Percentiles rank a stretch among this genome's conserved stretches.
phyloP scores from a whole-genome alignment of 2,888 invertebrate species.

The Micoletzkya japonica region DNA sequence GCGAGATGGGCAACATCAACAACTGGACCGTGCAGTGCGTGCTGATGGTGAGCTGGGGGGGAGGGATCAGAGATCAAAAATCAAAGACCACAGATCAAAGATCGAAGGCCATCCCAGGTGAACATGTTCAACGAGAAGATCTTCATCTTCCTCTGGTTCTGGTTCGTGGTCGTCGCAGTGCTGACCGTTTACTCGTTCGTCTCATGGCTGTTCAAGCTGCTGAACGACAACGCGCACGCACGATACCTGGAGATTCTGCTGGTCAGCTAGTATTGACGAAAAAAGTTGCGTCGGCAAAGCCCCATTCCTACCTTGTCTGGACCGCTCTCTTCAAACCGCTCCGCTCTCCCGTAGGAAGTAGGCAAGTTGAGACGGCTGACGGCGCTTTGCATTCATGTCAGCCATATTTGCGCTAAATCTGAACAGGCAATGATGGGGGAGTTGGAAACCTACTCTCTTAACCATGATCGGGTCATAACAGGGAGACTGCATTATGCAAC shows the following conservation, averaged over 20 bases:
- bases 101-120: constrained; percentile 30
- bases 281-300: no score
- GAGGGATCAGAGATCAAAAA: constrained; percentile 27
- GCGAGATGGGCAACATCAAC: constrained; percentile 53
- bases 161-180: constrained; percentile 49
- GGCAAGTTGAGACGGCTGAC: no score
- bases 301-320: no score
- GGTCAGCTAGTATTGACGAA: constrained; percentile 30
- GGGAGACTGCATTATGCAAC: no score
- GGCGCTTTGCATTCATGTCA: no score
- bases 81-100: background rate
- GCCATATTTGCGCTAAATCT: no score
- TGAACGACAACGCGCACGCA: constrained; percentile 31
- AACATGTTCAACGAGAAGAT: constrained; percentile 64
- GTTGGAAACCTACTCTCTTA: no score
- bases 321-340: no score
- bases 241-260: constrained; percentile 38
- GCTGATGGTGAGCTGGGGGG: constrained; percentile 50
- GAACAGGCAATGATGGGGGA: no score
- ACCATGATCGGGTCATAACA: no score
- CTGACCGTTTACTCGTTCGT: constrained; percentile 48
- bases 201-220: constrained; percentile 46
- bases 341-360: no score
- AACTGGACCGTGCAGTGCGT: constrained; percentile 61
- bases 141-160: constrained; percentile 63